Evolutionary conservation across 2,113 vertebrate species (phyloP), one percentile per base, ranked within the genome.

Genomic region (Ammospiza caudacuta): DNA sequence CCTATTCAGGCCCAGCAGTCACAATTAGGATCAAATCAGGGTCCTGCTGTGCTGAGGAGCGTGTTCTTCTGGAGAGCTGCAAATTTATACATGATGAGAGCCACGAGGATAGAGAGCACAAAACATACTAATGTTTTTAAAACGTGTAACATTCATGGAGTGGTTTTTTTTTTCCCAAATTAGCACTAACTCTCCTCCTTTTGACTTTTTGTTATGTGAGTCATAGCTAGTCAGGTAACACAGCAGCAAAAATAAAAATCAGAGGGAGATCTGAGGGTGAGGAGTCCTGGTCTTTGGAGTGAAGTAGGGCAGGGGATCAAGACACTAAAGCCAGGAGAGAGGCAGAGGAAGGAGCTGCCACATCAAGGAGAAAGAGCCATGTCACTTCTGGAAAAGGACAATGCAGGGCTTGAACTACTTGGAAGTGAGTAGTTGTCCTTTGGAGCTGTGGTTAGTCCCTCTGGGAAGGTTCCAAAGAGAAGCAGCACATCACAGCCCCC

Each of bases 361-460:
- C 3, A 5, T 21, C 0, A 2, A 33, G 1, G 4, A 67, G 51
- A 64, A 82, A 66, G 35, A 47, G 54, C 24, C 1, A 0, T 6
- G 9, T 23, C 2, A 1, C 55, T 47, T 72, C 44, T 4, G 25
- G 90, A 49, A 55, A 49, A 72, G 37, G 27, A 54, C 0, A 5
- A 27, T 4, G 41, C 47, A 58, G 59, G 66, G n/a, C 15, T 5
- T 3, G 8, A 57, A 69, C 21, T 19, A 49, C 69, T 17, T 68
- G 57, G 44, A 64, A 72, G 33, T 2, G 47, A 79, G 52, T 16
- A 69, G 37, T 0, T 9, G 11, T n/a, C 28, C 31, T 80, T 12
- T 33, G 59, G 87, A 83, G 46, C 22, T 31, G 47, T 7, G 4
- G 1, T 16, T 72, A n/a, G n/a, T 64, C 9, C 29, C 47, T 69